Evolutionary conservation across 2,888 invertebrate species (phyloP).

Genomic region (Podotricha telesiphe): DNA sequence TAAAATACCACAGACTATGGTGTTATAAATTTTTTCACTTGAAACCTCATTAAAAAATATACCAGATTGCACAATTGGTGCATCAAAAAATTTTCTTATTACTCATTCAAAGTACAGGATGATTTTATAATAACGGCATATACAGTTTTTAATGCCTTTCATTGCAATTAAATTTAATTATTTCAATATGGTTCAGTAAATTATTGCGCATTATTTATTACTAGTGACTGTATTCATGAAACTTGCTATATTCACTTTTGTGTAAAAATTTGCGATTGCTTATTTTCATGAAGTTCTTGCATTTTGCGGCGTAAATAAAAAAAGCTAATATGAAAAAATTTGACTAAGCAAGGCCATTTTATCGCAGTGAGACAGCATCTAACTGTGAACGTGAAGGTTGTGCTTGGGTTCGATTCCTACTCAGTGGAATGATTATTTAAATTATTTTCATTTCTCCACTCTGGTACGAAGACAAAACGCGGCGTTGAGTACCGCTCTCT

Average conservation of each 20-base stretch:
- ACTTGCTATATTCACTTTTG: not conserved
- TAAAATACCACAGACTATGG: conserved; percentile 8
- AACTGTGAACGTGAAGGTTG: too few species aligned
- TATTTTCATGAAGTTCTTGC: not conserved
- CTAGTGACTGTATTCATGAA: conserved; percentile 8
- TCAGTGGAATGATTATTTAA: too few species aligned
- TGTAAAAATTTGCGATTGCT: not conserved
- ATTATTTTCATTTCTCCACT: too few species aligned
- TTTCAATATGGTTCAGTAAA: conserved; percentile 14
- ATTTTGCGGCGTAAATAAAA: not conserved
- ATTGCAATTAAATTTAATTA: conserved; percentile 26
- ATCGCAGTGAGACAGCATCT: too few species aligned
- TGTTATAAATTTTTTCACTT: not conserved
- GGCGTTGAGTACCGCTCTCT: too few species aligned
- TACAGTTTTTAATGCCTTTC: conserved; percentile 17
- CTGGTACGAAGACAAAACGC: too few species aligned
- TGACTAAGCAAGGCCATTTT: too few species aligned
- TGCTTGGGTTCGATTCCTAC: too few species aligned
- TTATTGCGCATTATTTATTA: not conserved
- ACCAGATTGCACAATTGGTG: conserved; percentile 11
- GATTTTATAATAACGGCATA: not conserved
- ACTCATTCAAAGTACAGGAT: not conserved
- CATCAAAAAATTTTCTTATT: conserved; percentile 8
- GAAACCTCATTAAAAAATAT: conserved; percentile 22
- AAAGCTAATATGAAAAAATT: not conserved